Evolutionary conservation across 2,797 vertebrate species (phyloP).

Genomic region (Momotus momota): DNA sequence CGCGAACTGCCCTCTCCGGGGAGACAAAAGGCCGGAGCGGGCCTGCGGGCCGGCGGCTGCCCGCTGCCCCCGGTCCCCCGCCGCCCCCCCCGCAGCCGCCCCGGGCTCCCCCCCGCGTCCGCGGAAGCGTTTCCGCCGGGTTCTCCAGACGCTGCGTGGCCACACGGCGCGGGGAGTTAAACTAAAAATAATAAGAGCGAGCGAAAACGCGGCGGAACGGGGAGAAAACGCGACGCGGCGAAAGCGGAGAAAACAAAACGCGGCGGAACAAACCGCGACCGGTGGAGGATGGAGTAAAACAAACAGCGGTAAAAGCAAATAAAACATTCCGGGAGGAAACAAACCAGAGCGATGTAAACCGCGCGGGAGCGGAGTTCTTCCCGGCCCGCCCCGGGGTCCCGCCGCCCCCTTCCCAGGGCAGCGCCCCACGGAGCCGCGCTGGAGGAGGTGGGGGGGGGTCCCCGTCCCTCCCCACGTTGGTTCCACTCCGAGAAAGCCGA

Average conservation of each 20-base stretch:
- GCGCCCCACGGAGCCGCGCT: not conserved
- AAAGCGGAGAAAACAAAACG: not conserved
- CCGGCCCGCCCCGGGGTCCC: not conserved
- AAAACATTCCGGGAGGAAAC: not conserved
- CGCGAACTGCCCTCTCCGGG: not conserved
- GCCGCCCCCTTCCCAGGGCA: not conserved
- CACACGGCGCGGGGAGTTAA: not conserved
- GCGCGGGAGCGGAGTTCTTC: not conserved
- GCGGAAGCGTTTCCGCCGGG: not conserved
- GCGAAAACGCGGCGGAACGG: not conserved
- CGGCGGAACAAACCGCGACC: not conserved
- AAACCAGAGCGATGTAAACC: not conserved
- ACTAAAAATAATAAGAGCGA: not conserved
- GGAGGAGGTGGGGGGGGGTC: not conserved
- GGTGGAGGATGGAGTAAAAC: not conserved
- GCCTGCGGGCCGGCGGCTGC: too few species aligned
- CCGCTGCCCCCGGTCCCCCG: not conserved
- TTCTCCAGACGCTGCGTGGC: not conserved
- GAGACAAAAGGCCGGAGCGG: not conserved
- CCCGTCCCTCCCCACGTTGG: not conserved
- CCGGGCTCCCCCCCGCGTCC: not conserved
- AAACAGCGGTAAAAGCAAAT: not conserved
- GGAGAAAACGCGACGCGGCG: not conserved
- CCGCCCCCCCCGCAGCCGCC: too few species aligned
- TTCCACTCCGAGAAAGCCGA: not conserved